phyloP scores from a whole-genome alignment of 2,888 invertebrate species.

The Gortyna flavago region DNA sequence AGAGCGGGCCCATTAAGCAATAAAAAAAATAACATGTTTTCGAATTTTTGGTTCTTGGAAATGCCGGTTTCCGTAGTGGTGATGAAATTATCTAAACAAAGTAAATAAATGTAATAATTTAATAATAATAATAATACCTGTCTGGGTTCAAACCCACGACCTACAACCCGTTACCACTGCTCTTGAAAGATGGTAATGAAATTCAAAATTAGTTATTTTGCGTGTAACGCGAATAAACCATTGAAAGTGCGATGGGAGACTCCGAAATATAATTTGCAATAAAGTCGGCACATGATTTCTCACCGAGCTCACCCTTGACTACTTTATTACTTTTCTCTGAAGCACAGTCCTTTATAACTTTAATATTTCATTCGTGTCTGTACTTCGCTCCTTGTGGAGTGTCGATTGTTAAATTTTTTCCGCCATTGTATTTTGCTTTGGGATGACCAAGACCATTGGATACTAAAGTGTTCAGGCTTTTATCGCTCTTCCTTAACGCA shows the following conservation, averaged over 20 bases:
- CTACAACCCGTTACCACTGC: neutral
- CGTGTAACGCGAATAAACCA: constrained; percentile 67
- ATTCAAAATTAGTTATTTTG: constrained; percentile 60
- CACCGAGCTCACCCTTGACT: constrained; percentile 76
- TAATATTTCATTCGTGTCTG: constrained; percentile 75
- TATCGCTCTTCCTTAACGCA: constrained; percentile 46
- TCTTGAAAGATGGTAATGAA: constrained; percentile 22
- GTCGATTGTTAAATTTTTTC: constrained; percentile 74
- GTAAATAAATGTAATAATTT: neutral
- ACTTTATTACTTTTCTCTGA: constrained; percentile 83
- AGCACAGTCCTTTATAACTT: constrained; percentile 76
- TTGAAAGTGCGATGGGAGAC: constrained; percentile 64
- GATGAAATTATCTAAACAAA: neutral
- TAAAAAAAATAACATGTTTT: too few relatives aligned
- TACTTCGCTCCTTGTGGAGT: constrained; percentile 69
- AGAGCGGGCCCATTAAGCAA: too few relatives aligned
- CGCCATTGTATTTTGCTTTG: constrained; percentile 69
- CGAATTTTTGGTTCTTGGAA: neutral
- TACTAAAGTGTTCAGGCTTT: constrained; percentile 66
- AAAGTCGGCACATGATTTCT: constrained; percentile 80
- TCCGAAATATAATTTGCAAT: constrained; percentile 83
- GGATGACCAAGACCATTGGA: constrained; percentile 66
- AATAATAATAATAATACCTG: too few relatives aligned
- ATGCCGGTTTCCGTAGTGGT: neutral
- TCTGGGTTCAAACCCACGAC: neutral